Conservation (phyloP, 2,888 invertebrate species). For the Drosophila paracracens region DNA sequence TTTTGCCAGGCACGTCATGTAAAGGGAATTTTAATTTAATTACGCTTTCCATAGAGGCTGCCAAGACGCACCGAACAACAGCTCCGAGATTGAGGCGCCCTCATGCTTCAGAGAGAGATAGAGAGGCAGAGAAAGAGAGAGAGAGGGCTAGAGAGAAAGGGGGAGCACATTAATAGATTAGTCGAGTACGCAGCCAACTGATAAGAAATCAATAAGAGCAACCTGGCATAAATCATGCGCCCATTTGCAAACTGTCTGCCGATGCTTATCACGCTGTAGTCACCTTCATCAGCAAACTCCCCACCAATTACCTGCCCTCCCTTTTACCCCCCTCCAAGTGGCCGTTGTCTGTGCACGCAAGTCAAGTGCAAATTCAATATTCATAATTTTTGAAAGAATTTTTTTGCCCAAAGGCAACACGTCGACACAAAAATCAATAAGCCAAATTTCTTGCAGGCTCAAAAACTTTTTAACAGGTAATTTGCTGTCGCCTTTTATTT, state of each 20-base stretch:
- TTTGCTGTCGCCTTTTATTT: slow-evolving; percentile 50
- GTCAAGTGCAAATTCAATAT: slow-evolving; percentile 69
- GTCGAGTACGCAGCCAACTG: slow-evolving; percentile 34
- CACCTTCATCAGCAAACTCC: slow-evolving; percentile 12
- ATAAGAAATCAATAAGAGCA: slow-evolving; percentile 74
- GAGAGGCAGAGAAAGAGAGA: not conserved
- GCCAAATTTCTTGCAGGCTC: slow-evolving; percentile 42
- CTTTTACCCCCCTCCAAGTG: not conserved
- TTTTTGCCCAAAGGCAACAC: slow-evolving; percentile 43
- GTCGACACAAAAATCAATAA: slow-evolving; percentile 68
- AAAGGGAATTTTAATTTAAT: slow-evolving; percentile 80
- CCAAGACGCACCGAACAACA: slow-evolving; percentile 19
- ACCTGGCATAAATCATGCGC: slow-evolving; percentile 69
- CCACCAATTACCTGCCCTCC: not conserved
- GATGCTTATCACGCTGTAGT: slow-evolving; percentile 63
- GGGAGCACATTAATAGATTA: slow-evolving; percentile 63
- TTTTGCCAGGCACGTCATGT: slow-evolving; percentile 73
- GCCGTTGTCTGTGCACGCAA: not conserved
- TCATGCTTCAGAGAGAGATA: not conserved
- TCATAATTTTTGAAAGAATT: slow-evolving; percentile 71
- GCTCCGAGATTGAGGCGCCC: slow-evolving; percentile 37
- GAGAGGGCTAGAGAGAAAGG: not conserved
- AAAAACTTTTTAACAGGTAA: slow-evolving; percentile 71
- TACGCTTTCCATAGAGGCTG: slow-evolving; percentile 52
- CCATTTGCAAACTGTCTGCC: slow-evolving; percentile 52